Evolutionary conservation across 2,797 vertebrate genomes (phyloP).

Genomic region (Onychomys torridus): DNA sequence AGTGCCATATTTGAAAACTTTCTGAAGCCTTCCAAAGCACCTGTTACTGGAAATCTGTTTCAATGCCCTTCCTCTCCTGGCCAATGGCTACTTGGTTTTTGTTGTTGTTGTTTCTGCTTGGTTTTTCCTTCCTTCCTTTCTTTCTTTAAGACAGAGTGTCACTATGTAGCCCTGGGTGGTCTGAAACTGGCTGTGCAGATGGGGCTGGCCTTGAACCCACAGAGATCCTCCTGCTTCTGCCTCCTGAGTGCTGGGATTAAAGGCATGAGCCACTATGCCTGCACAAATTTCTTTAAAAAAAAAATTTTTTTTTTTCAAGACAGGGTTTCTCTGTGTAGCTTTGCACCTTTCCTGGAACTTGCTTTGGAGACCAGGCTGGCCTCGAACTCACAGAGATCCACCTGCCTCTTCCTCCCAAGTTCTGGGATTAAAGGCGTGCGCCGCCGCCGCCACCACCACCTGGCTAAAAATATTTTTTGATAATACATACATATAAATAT

Average conservation of each 20-base stretch:
- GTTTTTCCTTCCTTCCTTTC: background rate
- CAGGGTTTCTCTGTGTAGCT: too few species aligned
- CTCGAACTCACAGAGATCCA: too few species aligned
- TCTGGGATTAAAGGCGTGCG: too few species aligned
- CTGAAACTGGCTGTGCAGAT: background rate
- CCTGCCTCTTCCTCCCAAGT: too few species aligned
- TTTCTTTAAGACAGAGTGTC: background rate
- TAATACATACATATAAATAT: background rate
- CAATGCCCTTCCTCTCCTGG: conserved; percentile 91
- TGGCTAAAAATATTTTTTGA: background rate
- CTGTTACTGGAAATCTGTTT: conserved; percentile 96
- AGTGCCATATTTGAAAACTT: conserved; percentile 98
- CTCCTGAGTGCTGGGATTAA: background rate
- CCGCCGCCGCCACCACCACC: too few species aligned
- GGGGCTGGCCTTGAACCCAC: background rate
- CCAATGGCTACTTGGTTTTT: background rate
- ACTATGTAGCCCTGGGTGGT: background rate
- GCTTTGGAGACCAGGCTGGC: too few species aligned
- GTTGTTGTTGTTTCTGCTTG: background rate
- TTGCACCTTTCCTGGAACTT: too few species aligned
- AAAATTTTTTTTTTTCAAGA: too few species aligned
- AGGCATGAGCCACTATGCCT: background rate
- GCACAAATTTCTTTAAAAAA: background rate
- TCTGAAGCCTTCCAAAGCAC: conserved; percentile 95
- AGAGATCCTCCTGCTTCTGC: background rate